These are phyloP conservation scores for Pteronura brasiliensis DNA, from an alignment of 2,113 vertebrate genomes.

Conservation along the genomic window DNA sequence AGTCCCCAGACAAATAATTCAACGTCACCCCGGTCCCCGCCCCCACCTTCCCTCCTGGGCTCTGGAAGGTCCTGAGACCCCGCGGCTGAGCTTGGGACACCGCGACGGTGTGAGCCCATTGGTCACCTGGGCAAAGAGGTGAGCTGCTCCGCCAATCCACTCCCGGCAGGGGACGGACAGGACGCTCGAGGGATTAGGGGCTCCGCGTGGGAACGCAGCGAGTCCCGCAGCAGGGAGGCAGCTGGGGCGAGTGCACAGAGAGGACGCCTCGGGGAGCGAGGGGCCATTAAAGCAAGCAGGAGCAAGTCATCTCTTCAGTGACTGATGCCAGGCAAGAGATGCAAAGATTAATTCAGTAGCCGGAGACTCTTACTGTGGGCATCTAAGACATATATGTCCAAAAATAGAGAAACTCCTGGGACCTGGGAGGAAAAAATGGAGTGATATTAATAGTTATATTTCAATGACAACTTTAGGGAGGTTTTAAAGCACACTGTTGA, in stretches of 20 bases:
- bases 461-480: neutral
- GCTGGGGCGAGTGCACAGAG: neutral
- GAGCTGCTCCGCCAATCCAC: neutral
- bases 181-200: neutral
- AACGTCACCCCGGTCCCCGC: neutral
- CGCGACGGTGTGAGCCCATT: neutral
- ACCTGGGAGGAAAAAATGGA: neutral
- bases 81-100: accelerated
- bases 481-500: neutral
- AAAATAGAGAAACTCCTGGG: neutral
- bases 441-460: neutral
- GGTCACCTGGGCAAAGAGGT: neutral
- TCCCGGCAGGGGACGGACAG: neutral
- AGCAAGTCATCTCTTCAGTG: neutral
- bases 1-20: neutral
- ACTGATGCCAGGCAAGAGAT: neutral
- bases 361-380: neutral
- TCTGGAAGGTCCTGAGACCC: accelerated
- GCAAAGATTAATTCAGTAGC: neutral
- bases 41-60: neutral
- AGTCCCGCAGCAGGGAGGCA: neutral
- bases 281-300: neutral
- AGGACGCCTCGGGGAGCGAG: neutral
- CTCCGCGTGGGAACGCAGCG: neutral
- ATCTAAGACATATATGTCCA: neutral